Evolutionary conservation across 2,888 invertebrate species (phyloP).

Genomic region (Meiosimyza platycephala): DNA sequence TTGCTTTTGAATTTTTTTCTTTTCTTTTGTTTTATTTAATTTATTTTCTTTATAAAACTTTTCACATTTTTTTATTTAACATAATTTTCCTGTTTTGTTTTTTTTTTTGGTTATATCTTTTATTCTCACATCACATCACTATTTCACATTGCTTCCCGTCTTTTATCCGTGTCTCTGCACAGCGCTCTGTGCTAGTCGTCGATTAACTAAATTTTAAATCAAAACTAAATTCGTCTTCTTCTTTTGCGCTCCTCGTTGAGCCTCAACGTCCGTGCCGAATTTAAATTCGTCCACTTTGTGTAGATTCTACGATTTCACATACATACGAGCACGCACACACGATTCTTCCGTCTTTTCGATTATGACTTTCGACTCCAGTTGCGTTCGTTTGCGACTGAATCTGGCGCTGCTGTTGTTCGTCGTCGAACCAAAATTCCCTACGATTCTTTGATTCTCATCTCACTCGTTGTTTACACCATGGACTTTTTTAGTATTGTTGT

Average conservation of each 20-base stretch:
- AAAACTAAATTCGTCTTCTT: conserved; percentile 50
- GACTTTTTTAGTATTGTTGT: conserved; percentile 1
- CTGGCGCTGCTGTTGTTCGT: too few relatives aligned
- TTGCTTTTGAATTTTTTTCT: conserved; percentile 12
- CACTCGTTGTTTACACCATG: background rate
- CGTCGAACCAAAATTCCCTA: too few relatives aligned
- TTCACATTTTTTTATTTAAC: conserved; percentile 36
- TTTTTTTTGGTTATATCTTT: background rate
- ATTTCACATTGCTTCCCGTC: background rate
- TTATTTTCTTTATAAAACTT: conserved; percentile 3
- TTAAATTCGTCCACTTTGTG: too few relatives aligned
- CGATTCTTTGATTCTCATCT: too few relatives aligned
- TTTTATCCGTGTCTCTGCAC: conserved; percentile 37
- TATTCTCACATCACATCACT: background rate
- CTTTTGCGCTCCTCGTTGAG: conserved; percentile 5
- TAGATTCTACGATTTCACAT: too few relatives aligned
- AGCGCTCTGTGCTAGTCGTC: conserved; percentile 59
- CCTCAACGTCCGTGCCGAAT: background rate
- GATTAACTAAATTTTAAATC: conserved; percentile 56
- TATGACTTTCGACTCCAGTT: background rate
- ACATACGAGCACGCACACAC: too few relatives aligned
- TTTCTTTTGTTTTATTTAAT: conserved; percentile 31
- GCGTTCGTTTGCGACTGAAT: conserved; percentile 23
- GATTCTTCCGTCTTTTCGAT: conserved; percentile 7
- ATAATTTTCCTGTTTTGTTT: background rate